Base-by-base conservation (phyloP, 23 tunicate genomes). In the Botrylloides violaceus region DNA sequence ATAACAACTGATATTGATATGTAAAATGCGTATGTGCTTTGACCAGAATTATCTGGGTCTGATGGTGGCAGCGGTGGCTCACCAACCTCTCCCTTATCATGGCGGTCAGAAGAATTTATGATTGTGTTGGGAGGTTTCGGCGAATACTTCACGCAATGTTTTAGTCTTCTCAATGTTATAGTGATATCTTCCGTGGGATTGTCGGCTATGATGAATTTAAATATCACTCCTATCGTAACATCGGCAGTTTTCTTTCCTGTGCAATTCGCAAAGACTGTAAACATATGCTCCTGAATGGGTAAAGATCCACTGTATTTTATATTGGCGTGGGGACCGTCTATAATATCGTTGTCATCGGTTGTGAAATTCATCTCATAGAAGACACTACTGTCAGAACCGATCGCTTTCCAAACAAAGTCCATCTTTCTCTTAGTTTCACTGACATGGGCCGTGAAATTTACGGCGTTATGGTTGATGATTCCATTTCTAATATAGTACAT, bases 401-500 rank as follows among this genome's bases (percentile, higher is more conserved):
- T 77, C 39, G 76, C 56, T 2, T 73, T 71, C 95, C 95, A 87
- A 33, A 58, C 47, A 61, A 63, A 87, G 3, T 70, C 71, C 71
- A 80, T 34, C 1, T 12, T 38, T 26, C 55, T 61, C 37, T 87
- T 84, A 23, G 80, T 81, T 59, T 82, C 82, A 28, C 71, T 71
- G 21, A 87, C 80, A 34, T 79, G 81, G 1, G 85, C 85, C 36
- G 79, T 70, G 73, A 90, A 90, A 9, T 68, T 56, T 3, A 79
- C 36, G 6, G 97, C 97, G 79, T 90, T 90, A 27, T 79, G 63
- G 58, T 83, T 90, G 1, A 90, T 53, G 9, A 26, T 68, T 59
- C 97, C 97, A 70, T 90, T 71, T 12, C 72, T 68, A 4, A 90
- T 75, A 58, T 90, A 90, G 70, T 78, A 90, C 49, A 90, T 31